A percentile compares a stretch with the other conserved stretches of the same genome.
These are phyloP conservation scores for Fistularia commersonii DNA, from an alignment of 2,797 vertebrate species.

Conservation along the genomic window DNA sequence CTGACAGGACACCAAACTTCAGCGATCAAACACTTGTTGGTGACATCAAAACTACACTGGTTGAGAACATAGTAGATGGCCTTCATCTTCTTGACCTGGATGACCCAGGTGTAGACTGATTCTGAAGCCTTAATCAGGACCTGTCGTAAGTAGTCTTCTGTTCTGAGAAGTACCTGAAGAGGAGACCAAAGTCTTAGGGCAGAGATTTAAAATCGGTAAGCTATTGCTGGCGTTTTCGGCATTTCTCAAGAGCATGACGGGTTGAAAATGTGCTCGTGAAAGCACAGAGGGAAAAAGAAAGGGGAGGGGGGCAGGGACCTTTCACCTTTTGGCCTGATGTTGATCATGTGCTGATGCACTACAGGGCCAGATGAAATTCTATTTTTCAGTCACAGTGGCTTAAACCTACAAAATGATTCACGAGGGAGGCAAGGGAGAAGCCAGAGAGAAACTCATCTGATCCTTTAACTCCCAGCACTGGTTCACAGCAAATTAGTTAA, in stretches of 20 bases:
- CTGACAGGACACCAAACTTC: conserved; percentile 94
- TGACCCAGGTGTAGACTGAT: conserved; percentile 85
- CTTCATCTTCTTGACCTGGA: conserved; percentile 98
- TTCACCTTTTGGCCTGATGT: conserved; percentile 29
- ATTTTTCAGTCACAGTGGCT: conserved; percentile 24
- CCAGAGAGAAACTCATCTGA: conserved; percentile 7
- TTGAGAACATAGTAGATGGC: conserved; percentile 97
- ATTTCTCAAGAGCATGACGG: neutral
- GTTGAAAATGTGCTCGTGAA: neutral
- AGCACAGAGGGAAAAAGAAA: neutral
- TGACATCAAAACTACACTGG: conserved; percentile 97
- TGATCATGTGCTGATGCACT: conserved; percentile 57
- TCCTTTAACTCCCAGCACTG: neutral
- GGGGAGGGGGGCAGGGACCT: conserved; percentile 7
- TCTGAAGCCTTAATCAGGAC: conserved; percentile 92
- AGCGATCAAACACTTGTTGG: conserved; percentile 96
- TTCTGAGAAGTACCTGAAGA: conserved; percentile 87
- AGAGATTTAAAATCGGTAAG: neutral
- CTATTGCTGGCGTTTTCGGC: neutral
- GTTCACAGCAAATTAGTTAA: conserved; percentile 8
- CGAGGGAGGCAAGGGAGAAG: neutral
- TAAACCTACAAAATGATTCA: conserved; percentile 23
- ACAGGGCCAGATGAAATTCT: conserved; percentile 26
- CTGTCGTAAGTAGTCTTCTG: conserved; percentile 92
- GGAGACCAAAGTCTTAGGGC: neutral